phyloP scores from a whole-genome alignment of 2,113 vertebrate genomes.

The Ancistrus triradiatus region DNA sequence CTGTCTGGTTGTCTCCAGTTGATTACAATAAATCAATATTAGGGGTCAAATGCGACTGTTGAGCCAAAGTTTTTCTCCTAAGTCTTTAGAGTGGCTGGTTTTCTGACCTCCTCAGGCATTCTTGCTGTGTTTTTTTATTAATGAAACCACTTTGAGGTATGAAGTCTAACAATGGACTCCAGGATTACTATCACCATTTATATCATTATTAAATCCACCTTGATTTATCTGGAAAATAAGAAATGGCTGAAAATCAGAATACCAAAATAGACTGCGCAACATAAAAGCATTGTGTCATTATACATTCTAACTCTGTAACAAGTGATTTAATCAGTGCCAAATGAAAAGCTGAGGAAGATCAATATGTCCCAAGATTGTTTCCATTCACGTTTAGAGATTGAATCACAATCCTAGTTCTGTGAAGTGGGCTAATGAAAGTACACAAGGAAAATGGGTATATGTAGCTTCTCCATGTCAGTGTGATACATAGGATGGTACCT shows the following conservation, averaged over 20 bases:
- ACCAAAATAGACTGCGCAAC: too few relatives aligned
- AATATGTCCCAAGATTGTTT: conserved; percentile 61
- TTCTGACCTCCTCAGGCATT: conserved; percentile 49
- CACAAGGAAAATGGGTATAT: too few relatives aligned
- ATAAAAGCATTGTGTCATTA: conserved; percentile 49
- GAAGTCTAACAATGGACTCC: neutral
- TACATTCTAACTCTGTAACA: conserved; percentile 44
- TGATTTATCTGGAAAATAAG: neutral
- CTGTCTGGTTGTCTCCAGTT: conserved; percentile 61
- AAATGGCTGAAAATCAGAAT: too few relatives aligned
- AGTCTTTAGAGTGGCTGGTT: conserved; percentile 42
- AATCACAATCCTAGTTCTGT: conserved; percentile 56
- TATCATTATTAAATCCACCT: neutral
- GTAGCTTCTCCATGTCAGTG: conserved; percentile 55
- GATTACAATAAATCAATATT: conserved; percentile 73
- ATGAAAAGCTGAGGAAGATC: conserved; percentile 63
- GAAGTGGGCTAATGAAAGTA: conserved; percentile 70
- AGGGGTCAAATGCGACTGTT: conserved; percentile 64
- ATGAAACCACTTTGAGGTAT: conserved; percentile 39
- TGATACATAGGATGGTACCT: conserved; percentile 54
- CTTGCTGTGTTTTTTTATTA: conserved; percentile 61
- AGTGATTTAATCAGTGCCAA: conserved; percentile 66
- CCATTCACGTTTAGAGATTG: conserved; percentile 60
- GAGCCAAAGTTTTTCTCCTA: conserved; percentile 57
- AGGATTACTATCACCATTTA: neutral